Evolutionary conservation across 2,797 vertebrate genomes (phyloP), one percentile per base, ranked within the genome.

Genomic region (Protosalanx chinensis): DNA sequence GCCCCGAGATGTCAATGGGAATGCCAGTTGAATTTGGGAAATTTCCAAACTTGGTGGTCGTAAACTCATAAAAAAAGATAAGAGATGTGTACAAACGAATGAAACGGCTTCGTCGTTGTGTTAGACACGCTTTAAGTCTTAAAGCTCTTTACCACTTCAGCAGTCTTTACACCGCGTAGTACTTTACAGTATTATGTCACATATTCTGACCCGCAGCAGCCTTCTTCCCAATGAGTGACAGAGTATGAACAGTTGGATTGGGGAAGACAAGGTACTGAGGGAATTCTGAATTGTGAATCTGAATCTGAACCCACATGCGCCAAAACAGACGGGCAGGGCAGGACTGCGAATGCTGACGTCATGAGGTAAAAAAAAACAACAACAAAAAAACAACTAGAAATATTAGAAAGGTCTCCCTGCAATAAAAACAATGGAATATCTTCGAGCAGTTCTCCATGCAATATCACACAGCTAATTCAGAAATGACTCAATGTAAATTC

Each of bases 271-370:
- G 70, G 49, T 74, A 75, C 67, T 18, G n/a, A 76, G 71, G 23
- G 23, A 27, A 27, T 27, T 27, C 23, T 27, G 23, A 27, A 27
- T 27, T 27, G 1, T 1, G 23, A 27, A 27, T 27, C 23, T 27
- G 23, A 27, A 27, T 27, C 23, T 79, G 76, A 80, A 84, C 82
- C 70, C 73, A 81, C 81, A 83, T 82, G 82, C 56, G 75, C 87
- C 84, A 85, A 86, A 89, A 82, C 86, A 88, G 78, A 73, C 51
- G 20, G 78, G 76, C 81, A 78, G 84, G 77, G 77, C 79, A 79
- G 83, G 87, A 86, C 89, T 90, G 84, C 79, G 79, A 81, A 77
- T 83, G 84, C 63, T 92, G 87, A 92, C 87, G 88, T 91, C 87
- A 91, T 81, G 76, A 81, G 80, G 37, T 41, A 12, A 41, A 74